Conservation (phyloP, 2,113 vertebrate species). For the Muntiacus reevesi region DNA sequence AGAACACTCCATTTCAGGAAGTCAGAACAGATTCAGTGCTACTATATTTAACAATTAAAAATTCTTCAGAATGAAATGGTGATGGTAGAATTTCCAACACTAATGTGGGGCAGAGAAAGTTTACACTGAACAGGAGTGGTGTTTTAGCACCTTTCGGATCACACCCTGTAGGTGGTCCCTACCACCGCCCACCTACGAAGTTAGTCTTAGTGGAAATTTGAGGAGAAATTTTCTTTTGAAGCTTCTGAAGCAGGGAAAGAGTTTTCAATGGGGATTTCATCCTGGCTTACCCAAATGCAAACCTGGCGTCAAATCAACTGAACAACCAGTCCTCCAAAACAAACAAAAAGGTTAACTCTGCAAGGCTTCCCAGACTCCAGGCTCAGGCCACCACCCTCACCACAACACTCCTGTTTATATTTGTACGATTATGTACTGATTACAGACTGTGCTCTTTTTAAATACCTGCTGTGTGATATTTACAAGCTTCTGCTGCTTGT, state of each 20-base stretch:
- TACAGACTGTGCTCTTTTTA: not conserved
- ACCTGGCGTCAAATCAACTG: slow-evolving; percentile 51
- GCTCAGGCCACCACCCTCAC: not conserved
- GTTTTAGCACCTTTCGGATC: not conserved
- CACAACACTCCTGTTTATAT: not conserved
- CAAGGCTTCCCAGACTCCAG: not conserved
- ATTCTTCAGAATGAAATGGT: not conserved
- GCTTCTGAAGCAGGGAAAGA: not conserved
- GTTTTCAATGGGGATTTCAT: slow-evolving; percentile 42
- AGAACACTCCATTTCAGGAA: not conserved
- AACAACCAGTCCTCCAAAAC: not conserved
- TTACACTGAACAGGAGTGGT: not conserved
- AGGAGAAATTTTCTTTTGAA: slow-evolving; percentile 49
- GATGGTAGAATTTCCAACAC: not conserved
- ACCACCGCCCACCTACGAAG: not conserved
- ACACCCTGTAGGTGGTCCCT: slow-evolving; percentile 23
- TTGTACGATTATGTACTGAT: not conserved
- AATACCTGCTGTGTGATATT: not conserved
- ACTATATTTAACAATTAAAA: not conserved
- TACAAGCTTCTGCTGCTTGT: not conserved
- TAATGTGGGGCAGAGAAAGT: not conserved
- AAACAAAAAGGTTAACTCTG: not conserved
- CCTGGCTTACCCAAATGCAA: slow-evolving; percentile 35
- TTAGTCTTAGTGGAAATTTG: not conserved
- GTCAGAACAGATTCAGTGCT: not conserved